phyloP scores from a whole-genome alignment of 2,888 invertebrate genomes.

The Rotaria macrura region DNA sequence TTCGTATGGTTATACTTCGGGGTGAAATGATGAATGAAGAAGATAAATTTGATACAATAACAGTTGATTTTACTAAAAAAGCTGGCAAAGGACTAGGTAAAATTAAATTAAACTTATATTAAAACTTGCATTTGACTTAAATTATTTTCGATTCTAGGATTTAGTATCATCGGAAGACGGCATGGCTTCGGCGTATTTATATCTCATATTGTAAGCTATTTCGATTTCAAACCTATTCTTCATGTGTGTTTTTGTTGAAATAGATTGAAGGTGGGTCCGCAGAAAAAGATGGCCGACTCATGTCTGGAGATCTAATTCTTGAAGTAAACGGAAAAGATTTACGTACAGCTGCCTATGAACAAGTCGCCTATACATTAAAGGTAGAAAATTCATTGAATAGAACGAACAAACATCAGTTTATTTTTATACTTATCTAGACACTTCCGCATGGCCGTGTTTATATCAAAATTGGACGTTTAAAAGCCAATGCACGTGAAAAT shows the following conservation, averaged over 20 bases:
- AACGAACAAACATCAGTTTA: too few species aligned
- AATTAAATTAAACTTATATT: neutral
- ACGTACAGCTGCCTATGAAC: constrained; percentile 59
- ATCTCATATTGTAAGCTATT: constrained; percentile 71
- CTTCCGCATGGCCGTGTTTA: constrained; percentile 59
- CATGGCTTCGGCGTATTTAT: constrained; percentile 72
- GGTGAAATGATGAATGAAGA: constrained; percentile 15
- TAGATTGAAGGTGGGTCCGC: constrained; percentile 78
- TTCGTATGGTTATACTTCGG: neutral
- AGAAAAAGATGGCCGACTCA: constrained; percentile 68
- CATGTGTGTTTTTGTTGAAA: neutral
- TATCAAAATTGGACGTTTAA: constrained; percentile 75
- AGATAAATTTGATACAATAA: constrained; percentile 22
- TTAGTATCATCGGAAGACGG: constrained; percentile 66
- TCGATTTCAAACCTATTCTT: too few species aligned
- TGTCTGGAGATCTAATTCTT: constrained; percentile 78
- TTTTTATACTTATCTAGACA: constrained; percentile 15
- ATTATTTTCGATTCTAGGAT: constrained; percentile 39
- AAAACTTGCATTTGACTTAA: neutral
- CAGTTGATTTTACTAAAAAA: constrained; percentile 28
- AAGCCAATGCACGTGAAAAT: constrained; percentile 51
- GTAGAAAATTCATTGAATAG: too few species aligned
- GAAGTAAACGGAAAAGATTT: constrained; percentile 74
- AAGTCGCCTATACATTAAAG: constrained; percentile 71
- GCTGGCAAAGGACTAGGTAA: constrained; percentile 37